A percentile compares a stretch with the other conserved stretches of the same genome.
These are phyloP conservation scores for Bolinopsis microptera DNA, from an alignment of 37 sponge, comb jelly and placozoan species.

Conservation along the genomic window DNA sequence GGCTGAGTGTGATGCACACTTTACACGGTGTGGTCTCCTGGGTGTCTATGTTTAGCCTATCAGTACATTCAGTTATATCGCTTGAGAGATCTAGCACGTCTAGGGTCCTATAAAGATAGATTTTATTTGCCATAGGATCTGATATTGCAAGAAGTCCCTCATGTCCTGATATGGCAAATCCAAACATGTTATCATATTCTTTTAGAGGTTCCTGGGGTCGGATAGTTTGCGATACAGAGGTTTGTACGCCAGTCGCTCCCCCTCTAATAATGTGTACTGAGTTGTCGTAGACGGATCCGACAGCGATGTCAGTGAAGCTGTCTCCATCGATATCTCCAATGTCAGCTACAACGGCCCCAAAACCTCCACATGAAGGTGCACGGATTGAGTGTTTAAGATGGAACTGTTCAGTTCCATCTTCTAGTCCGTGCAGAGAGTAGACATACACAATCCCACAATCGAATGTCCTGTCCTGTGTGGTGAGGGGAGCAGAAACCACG, in stretches of 20 bases:
- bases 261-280: constrained; percentile 14
- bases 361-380: not conserved
- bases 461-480: not conserved
- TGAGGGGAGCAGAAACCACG: not conserved
- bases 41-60: not conserved
- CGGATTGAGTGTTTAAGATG: not conserved
- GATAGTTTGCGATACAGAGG: not conserved
- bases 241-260: not conserved
- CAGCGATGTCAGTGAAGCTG: not conserved
- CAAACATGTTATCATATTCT: not conserved
- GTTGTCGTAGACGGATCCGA: constrained; percentile 17
- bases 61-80: not conserved
- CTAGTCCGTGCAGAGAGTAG: not conserved
- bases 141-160: not conserved
- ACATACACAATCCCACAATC: not conserved
- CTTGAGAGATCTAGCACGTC: not conserved
- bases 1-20: not conserved
- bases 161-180: not conserved
- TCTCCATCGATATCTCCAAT: constrained; percentile 34
- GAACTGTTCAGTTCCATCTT: not conserved
- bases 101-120: not conserved
- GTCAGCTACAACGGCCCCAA: not conserved
- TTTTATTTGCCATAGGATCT: not conserved
- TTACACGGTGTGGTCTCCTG: not conserved
- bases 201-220: not conserved